Evolutionary conservation across 2,797 vertebrate genomes (phyloP).

Genomic region (Macropodus opercularis): DNA sequence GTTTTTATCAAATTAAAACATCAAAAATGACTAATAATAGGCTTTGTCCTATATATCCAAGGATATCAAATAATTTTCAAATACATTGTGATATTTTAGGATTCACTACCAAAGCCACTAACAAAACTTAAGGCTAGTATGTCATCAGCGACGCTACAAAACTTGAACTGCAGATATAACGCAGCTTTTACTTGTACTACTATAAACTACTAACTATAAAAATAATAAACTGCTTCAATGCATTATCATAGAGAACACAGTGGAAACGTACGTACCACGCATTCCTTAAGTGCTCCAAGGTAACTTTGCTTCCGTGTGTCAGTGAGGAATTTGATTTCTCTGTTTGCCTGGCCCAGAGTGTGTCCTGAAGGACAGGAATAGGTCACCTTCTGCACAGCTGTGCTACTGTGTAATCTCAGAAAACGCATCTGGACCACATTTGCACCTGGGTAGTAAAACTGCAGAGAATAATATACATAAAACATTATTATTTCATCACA

Average conservation of each 20-base stretch:
- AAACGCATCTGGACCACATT: slow-evolving; percentile 89
- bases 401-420: slow-evolving; percentile 85
- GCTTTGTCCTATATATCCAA: neutral
- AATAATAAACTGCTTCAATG: too few species aligned
- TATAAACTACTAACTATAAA: too few species aligned
- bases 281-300: slow-evolving; percentile 80
- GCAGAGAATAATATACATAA: slow-evolving; percentile 9
- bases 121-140: too few species aligned
- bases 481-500: neutral
- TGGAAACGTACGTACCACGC: slow-evolving; percentile 76
- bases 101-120: too few species aligned
- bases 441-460: slow-evolving; percentile 86
- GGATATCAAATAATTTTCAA: too few species aligned
- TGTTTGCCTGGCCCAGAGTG: slow-evolving; percentile 50
- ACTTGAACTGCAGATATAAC: too few species aligned
- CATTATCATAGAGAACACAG: neutral
- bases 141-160: too few species aligned
- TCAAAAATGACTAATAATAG: too few species aligned
- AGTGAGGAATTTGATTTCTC: slow-evolving; percentile 85
- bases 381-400: slow-evolving; percentile 82
- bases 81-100: too few species aligned
- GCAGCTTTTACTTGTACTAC: too few species aligned
- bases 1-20: too few species aligned
- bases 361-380: slow-evolving; percentile 84
- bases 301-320: slow-evolving; percentile 85